phyloP scores from a whole-genome alignment of 2,797 vertebrate species.

The Pygocentrus nattereri region DNA sequence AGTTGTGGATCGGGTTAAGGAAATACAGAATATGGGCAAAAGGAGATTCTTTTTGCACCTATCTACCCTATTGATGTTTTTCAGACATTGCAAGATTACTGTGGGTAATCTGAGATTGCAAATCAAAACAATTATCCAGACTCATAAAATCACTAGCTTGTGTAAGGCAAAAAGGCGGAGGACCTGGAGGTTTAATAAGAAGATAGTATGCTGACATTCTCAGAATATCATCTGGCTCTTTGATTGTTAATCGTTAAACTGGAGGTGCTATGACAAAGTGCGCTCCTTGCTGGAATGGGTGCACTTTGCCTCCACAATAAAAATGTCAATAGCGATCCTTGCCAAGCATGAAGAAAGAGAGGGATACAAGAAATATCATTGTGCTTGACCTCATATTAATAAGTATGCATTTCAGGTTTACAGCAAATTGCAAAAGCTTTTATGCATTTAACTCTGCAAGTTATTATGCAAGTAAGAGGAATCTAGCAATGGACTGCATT shows the following conservation, averaged over 20 bases:
- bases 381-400: too few relatives aligned
- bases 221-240: conserved; percentile 6
- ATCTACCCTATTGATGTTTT: background rate
- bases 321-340: conserved; percentile 1
- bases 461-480: background rate
- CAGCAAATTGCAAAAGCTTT: background rate
- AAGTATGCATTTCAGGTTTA: conserved; percentile 2
- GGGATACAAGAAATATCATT: background rate
- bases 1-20: too few relatives aligned
- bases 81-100: conserved; percentile 22
- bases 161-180: background rate
- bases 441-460: background rate
- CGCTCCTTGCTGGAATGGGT: background rate
- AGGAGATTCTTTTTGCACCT: background rate
- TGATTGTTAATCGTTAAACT: conserved; percentile 54
- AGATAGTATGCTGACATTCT: conserved; percentile 23
- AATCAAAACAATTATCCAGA: conserved; percentile 10
- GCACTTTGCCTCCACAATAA: conserved; percentile 54
- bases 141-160: conserved; percentile 4
- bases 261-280: conserved; percentile 35
- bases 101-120: conserved; percentile 11
- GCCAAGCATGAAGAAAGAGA: background rate
- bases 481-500: background rate
- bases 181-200: background rate
- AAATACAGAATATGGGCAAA: background rate